Percentiles rank a stretch among this genome's conserved stretches.
Evolutionary conservation across 2,888 invertebrate species (phyloP).

Genomic region (Luperina testacea): DNA sequence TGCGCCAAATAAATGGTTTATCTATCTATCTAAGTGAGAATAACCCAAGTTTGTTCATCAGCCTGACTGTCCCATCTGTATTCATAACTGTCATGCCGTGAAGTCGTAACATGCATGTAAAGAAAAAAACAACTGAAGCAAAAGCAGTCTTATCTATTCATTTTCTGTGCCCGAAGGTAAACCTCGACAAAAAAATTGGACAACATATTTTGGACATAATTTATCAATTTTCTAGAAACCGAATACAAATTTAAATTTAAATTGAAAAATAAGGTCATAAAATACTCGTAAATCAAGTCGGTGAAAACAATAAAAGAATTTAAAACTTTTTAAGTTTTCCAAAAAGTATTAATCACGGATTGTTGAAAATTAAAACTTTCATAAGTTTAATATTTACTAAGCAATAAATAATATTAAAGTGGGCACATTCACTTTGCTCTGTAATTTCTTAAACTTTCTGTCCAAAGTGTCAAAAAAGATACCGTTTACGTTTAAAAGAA

Average conservation of each 20-base stretch:
- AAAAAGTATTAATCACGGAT: constrained; percentile 22
- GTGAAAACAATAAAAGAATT: constrained; percentile 7
- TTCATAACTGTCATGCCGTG: background rate
- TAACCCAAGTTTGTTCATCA: background rate
- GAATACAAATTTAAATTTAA: background rate
- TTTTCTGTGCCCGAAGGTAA: background rate
- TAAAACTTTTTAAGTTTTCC: constrained; percentile 26
- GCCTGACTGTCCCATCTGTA: background rate
- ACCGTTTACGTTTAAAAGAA: constrained; percentile 13
- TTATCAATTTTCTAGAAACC: background rate
- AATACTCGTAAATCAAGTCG: constrained; percentile 25
- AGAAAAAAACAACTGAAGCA: too few relatives aligned
- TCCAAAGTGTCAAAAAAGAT: constrained; percentile 10
- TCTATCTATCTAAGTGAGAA: too few relatives aligned
- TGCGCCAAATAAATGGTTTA: too few relatives aligned
- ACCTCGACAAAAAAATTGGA: background rate
- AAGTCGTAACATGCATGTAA: background rate
- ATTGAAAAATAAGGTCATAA: background rate
- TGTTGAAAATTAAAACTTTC: constrained; percentile 27
- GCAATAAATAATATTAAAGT: constrained; percentile 31
- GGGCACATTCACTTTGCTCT: constrained; percentile 3
- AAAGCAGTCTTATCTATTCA: background rate
- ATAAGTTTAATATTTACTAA: constrained; percentile 29
- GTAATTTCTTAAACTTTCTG: constrained; percentile 27
- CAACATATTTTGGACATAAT: background rate